Percentiles rank a stretch among this genome's conserved stretches.
These are phyloP conservation scores for Numida meleagris DNA, from an alignment of 2,113 vertebrate species.

Conservation along the genomic window DNA sequence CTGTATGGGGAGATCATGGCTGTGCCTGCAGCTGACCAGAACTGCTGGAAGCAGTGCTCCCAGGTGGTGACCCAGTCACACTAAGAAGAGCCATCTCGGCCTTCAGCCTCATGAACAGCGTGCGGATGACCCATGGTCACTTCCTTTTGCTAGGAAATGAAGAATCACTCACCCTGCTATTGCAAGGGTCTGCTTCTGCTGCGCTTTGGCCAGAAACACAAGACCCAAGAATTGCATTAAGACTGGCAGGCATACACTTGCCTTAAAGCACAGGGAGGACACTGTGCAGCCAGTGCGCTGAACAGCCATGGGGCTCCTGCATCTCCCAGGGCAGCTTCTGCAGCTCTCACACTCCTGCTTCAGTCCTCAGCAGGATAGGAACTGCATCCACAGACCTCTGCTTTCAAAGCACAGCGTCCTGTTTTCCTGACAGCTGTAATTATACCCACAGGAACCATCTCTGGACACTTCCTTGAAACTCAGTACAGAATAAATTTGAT, in stretches of 20 bases:
- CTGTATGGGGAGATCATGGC: fast-evolving
- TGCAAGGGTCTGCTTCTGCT: neutral
- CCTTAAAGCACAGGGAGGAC: neutral
- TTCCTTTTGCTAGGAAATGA: fast-evolving
- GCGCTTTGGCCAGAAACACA: neutral
- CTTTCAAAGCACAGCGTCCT: fast-evolving
- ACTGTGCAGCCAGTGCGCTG: neutral
- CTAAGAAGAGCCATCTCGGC: fast-evolving
- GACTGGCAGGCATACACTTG: neutral
- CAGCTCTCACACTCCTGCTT: neutral
- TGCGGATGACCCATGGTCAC: neutral
- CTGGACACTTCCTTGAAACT: neutral
- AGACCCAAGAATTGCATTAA: neutral
- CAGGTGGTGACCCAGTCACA: neutral
- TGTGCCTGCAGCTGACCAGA: neutral
- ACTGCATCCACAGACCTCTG: neutral
- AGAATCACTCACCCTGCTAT: neutral
- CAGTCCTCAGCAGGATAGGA: neutral
- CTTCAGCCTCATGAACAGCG: neutral
- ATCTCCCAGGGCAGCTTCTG: neutral
- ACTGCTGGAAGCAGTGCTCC: neutral
- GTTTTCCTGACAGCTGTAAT: neutral
- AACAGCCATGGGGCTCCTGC: neutral
- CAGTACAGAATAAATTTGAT: neutral
- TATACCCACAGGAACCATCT: neutral